Conservation (phyloP, 2,888 invertebrate genomes). For the Tetropium fuscum region DNA sequence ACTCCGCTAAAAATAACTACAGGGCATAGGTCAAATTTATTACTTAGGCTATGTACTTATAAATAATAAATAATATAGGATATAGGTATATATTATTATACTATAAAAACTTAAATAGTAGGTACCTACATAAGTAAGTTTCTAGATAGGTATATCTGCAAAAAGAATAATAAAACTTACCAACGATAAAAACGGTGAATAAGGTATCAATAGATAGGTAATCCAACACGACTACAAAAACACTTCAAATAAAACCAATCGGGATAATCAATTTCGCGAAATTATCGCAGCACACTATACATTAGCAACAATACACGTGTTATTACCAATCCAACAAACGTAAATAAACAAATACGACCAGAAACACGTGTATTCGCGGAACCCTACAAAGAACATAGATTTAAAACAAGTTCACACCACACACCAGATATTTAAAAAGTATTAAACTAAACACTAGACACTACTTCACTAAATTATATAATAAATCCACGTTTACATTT, state of each 20-base stretch:
- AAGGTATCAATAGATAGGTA: too few relatives aligned
- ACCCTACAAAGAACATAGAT: neutral
- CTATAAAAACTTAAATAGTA: too few relatives aligned
- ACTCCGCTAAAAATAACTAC: too few relatives aligned
- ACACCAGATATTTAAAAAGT: neutral
- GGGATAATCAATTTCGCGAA: slow-evolving; percentile 12
- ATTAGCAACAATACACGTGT: slow-evolving; percentile 27
- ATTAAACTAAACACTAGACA: slow-evolving; percentile 17
- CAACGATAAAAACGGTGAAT: too few relatives aligned
- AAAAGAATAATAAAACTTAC: too few relatives aligned
- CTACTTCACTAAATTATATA: slow-evolving; percentile 14
- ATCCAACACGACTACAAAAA: too few relatives aligned
- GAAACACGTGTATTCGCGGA: slow-evolving; percentile 24
- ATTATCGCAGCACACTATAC: slow-evolving; percentile 20
- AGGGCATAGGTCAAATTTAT: too few relatives aligned
- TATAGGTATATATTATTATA: too few relatives aligned
- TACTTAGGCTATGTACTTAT: too few relatives aligned
- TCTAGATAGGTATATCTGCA: too few relatives aligned
- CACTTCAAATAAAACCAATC: neutral
- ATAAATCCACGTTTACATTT: slow-evolving; percentile 33
- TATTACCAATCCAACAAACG: slow-evolving; percentile 26
- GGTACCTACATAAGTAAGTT: too few relatives aligned
- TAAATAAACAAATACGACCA: slow-evolving; percentile 27
- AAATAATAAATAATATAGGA: too few relatives aligned
- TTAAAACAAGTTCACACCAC: slow-evolving; percentile 1